Evolutionary conservation across 2,888 invertebrate species (phyloP), one percentile per base, ranked within the genome.

Genomic region (Rhopalosiphum nymphaeae): DNA sequence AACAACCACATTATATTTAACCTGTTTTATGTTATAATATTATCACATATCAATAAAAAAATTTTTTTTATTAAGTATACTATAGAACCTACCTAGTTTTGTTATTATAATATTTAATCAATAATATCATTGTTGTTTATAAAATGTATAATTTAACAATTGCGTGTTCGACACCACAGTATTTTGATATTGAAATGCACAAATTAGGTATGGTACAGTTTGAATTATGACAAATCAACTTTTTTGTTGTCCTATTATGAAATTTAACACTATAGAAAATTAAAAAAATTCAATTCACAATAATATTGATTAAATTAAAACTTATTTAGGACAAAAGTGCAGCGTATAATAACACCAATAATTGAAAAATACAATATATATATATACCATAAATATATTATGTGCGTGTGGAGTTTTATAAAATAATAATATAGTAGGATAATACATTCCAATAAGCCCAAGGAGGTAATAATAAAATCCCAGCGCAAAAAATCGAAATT

Each of bases 391-490:
- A 85, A 26, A 86, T 29, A 86, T 86, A 44, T 36, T n/a, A 67
- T 57, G 26, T 53, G 26, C 16, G 44, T 89, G 44, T 86, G 7
- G 67, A 36, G 46, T 86, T 29, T 44, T 86, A 86, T 86, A 86
- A 86, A 92, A 87, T 87, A 92, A 92, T 92, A 92, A 92, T 92
- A 57, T 42, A 42, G 44, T 42, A 87, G 36, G 9, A 49, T 44
- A 87, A 91, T 61, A 87, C 61, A 67, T 87, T 44, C 91, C 87
- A 87, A 92, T 92, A 92, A 92, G 92, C 87, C 49, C 16, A 67
- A 25, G 67, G 67, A 87, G 86, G 86, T 92, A 92, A 93, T 92
- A 92, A 92, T 93, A 93, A 93, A 93, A 93, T 89, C 88, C 87
- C 67, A 21, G 87, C 25, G 88, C 88, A 56, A 93, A 93, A 92